These are phyloP conservation scores for Epiblema foenella DNA, from an alignment of 2,888 invertebrate species.

Conservation along the genomic window DNA sequence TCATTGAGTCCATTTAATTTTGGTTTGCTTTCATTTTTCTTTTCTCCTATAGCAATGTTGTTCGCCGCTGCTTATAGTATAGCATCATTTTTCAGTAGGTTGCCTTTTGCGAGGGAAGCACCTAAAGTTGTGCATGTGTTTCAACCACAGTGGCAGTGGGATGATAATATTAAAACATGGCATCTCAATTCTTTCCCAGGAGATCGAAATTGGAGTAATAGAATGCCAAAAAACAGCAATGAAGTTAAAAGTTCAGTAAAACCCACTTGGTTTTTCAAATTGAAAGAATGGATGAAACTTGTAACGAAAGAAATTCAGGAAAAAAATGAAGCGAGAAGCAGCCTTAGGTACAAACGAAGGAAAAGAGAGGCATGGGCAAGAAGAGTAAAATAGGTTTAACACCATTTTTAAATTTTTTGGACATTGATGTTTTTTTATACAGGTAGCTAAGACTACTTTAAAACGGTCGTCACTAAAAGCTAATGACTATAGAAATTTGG, in stretches of 20 bases:
- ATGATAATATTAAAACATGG: constrained; percentile 84
- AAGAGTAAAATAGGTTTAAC: constrained; percentile 59
- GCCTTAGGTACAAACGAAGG: constrained; percentile 64
- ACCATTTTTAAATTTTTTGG: background rate
- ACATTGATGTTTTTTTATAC: background rate
- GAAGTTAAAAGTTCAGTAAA: constrained; percentile 50
- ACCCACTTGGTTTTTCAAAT: constrained; percentile 58
- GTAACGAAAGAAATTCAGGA: constrained; percentile 56
- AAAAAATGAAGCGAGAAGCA: constrained; percentile 47
- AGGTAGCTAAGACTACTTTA: background rate
- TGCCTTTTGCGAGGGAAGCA: constrained; percentile 81
- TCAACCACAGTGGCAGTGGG: constrained; percentile 85
- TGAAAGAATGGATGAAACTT: constrained; percentile 64
- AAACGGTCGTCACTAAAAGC: constrained; percentile 3
- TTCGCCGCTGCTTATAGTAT: constrained; percentile 86
- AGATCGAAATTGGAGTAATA: constrained; percentile 56
- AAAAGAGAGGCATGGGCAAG: constrained; percentile 66
- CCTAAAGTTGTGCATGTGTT: constrained; percentile 70
- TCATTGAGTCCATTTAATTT: constrained; percentile 85
- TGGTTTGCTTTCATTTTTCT: constrained; percentile 84
- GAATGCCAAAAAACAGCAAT: constrained; percentile 54
- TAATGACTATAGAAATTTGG: constrained; percentile 23
- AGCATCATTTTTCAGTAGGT: constrained; percentile 87
- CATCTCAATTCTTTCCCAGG: constrained; percentile 70
- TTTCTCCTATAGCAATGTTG: constrained; percentile 87